Evolutionary conservation across 2,888 invertebrate species (phyloP).

Genomic region (Timema podura): DNA sequence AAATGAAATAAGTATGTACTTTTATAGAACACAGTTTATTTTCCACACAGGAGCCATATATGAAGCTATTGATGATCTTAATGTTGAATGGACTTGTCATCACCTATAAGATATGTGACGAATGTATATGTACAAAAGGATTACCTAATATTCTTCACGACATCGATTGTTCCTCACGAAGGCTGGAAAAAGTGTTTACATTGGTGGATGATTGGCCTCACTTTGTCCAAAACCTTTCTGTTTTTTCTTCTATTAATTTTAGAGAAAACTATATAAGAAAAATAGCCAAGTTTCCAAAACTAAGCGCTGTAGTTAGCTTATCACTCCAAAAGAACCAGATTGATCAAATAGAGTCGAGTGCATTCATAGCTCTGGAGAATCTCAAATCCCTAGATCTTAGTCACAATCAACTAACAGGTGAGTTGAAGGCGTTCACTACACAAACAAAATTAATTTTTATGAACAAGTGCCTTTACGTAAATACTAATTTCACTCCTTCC

Average conservation of each 20-base stretch:
- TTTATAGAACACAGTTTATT: too few relatives aligned
- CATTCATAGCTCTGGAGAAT: not conserved
- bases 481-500: too few relatives aligned
- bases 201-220: not conserved
- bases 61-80: too few relatives aligned
- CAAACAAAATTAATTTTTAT: too few relatives aligned
- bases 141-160: not conserved
- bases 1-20: too few relatives aligned
- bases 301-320: not conserved
- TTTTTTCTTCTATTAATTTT: not conserved
- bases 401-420: constrained; percentile 5
- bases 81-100: too few relatives aligned
- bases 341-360: not conserved
- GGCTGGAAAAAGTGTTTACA: not conserved
- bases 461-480: too few relatives aligned
- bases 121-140: too few relatives aligned
- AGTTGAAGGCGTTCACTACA: too few relatives aligned
- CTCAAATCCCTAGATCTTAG: not conserved
- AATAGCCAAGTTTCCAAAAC: not conserved
- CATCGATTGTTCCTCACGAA: not conserved
- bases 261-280: not conserved
- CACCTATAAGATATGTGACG: too few relatives aligned
- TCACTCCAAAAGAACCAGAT: not conserved
- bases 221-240: too few relatives aligned
- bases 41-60: too few relatives aligned